A percentile compares a stretch with the other conserved stretches of the same genome.
phyloP scores from a whole-genome alignment of 2,797 vertebrate species.

The Microctenopoma lineatum region DNA sequence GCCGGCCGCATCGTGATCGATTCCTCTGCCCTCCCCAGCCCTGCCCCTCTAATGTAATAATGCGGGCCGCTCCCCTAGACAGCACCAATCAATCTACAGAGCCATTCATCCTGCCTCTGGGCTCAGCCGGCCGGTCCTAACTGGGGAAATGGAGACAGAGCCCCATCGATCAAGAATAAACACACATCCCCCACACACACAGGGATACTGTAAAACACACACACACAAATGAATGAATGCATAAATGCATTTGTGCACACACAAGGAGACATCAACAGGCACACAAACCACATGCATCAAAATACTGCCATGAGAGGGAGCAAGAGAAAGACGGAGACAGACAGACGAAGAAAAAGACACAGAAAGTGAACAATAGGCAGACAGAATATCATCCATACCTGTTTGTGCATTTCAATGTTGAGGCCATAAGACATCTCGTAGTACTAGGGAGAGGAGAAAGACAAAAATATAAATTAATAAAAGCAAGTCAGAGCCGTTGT shows the following conservation, averaged over 20 bases:
- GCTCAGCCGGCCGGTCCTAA: constrained; percentile 94
- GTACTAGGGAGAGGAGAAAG: constrained; percentile 84
- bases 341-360: constrained; percentile 36
- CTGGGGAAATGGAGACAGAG: constrained; percentile 94
- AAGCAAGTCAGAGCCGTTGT: neutral
- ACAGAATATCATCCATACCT: constrained; percentile 74
- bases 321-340: constrained; percentile 2
- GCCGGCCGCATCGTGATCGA: constrained; percentile 89
- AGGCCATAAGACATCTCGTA: constrained; percentile 98
- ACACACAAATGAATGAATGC: constrained; percentile 73
- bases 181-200: constrained; percentile 53
- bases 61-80: constrained; percentile 93
- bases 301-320: constrained; percentile 34
- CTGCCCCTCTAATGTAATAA: constrained; percentile 97
- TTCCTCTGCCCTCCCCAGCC: constrained; percentile 90
- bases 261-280: constrained; percentile 56
- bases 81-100: constrained; percentile 96
- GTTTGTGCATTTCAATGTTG: constrained; percentile 99
- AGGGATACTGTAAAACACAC: constrained; percentile 46
- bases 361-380: constrained; percentile 25
- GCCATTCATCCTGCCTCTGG: constrained; percentile 96
- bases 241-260: constrained; percentile 42
- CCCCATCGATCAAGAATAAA: constrained; percentile 92
- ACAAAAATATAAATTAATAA: constrained; percentile 24
- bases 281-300: constrained; percentile 66